Evolutionary conservation across 2,888 invertebrate genomes (phyloP), one percentile per base, ranked within the genome.

Genomic region (Eristalis pertinax): DNA sequence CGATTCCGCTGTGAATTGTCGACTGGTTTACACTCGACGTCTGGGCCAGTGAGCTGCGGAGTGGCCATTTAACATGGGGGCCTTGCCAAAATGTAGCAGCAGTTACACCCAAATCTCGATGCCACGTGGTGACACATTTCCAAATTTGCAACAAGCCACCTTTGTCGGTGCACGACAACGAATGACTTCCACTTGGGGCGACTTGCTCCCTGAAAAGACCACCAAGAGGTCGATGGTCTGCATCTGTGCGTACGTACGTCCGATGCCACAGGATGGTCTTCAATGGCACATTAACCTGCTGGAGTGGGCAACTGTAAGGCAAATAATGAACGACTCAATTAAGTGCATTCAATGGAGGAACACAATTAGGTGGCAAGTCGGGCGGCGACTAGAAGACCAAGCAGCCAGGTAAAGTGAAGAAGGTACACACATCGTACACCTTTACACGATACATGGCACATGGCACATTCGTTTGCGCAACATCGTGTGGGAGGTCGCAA

Each of bases 1-100:
- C 79, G 73, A 88, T 82, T 82, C 89, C 88, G 89, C 89, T 77
- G 86, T 77, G 82, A 88, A 89, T 85, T 88, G 91, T 89, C 89
- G 90, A 89, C 89, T 89, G 89, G 89, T 90, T 90, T 89, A 82
- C 82, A 77, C 78, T 90, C 85, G 81, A 65, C 76, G 87, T 89
- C 86, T 72, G 87, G 87, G 70, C 68, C 89, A 74, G 62, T 89
- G 77, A 81, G 89, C 87, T 87, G 5, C 15, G 84, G 90, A 88
- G 79, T 69, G 26, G 63, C 65, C 64, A 75, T 78, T 78, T 60
- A 79, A 86, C 78, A 78, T 74, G 69, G 56, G 63, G 73, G 62
- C 60, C 24, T 74, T 73, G 69, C 82, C 76, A 76, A 85, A 77
- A 85, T 79, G 56, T 56, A 32, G 41, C 68, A 68, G 73, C 80